Percentiles rank a stretch among this genome's conserved stretches.
phyloP scores from a whole-genome alignment of 92 coral and sea anemone species.

The Blastomussa wellsi region DNA sequence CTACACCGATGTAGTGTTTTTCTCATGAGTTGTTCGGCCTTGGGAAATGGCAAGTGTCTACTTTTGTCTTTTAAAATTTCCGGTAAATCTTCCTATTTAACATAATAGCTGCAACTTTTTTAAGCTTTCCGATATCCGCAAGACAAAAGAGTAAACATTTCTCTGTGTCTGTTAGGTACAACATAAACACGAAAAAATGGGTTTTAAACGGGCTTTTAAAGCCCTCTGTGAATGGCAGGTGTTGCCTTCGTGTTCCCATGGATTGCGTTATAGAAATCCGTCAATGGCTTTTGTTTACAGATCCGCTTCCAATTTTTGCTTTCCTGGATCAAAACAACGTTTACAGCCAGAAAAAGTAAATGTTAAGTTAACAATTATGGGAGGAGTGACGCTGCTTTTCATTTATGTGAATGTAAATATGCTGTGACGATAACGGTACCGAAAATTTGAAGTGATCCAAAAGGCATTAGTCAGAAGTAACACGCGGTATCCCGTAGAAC shows the following conservation, averaged over 20 bases:
- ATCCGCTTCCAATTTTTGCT: slow-evolving; percentile 10
- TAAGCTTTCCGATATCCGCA: slow-evolving; percentile 13
- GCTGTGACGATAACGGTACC: neutral
- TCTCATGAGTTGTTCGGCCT: neutral
- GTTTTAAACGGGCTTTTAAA: slow-evolving; percentile 23
- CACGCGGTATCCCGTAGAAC: slow-evolving; percentile 32
- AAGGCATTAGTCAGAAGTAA: neutral
- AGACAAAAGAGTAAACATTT: slow-evolving; percentile 39
- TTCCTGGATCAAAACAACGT: slow-evolving; percentile 1
- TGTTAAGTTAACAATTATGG: neutral
- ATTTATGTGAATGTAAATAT: neutral
- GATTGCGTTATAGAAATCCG: slow-evolving; percentile 15
- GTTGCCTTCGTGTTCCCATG: slow-evolving; percentile 7
- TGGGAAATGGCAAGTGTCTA: neutral
- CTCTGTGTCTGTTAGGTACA: slow-evolving; percentile 35
- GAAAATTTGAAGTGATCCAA: neutral
- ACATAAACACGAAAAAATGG: slow-evolving; percentile 29
- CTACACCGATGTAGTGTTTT: neutral
- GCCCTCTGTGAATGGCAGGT: slow-evolving; percentile 38
- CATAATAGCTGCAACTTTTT: slow-evolving; percentile 30
- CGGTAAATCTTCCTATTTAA: neutral
- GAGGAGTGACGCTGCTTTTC: neutral
- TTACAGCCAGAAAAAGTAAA: neutral
- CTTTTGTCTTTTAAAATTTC: neutral
- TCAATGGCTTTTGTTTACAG: slow-evolving; percentile 20